These are phyloP conservation scores for Eristalis pertinax DNA, from an alignment of 2,888 invertebrate genomes.

Conservation along the genomic window DNA sequence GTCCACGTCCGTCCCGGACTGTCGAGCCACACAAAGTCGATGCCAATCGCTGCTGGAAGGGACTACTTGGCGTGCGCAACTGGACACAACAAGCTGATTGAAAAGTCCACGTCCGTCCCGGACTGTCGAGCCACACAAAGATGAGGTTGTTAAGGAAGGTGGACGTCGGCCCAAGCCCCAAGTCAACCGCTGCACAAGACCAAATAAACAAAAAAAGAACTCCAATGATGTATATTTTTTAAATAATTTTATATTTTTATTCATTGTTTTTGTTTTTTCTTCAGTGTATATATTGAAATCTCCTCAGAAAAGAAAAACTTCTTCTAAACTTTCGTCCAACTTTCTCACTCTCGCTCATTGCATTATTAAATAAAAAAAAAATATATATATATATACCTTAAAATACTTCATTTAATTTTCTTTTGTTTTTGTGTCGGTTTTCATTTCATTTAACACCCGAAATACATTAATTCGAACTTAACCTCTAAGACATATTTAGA, in stretches of 20 bases:
- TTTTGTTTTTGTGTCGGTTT: background rate
- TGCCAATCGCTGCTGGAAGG: too few relatives aligned
- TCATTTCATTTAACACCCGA: constrained; percentile 31
- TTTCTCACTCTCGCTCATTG: constrained; percentile 61
- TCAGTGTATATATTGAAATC: constrained; percentile 28
- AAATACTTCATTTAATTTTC: constrained; percentile 30
- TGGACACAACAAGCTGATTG: too few relatives aligned
- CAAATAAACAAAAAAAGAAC: background rate
- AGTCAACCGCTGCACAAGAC: too few relatives aligned
- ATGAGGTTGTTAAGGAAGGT: too few relatives aligned
- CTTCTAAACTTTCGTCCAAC: constrained; percentile 24
- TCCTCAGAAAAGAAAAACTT: constrained; percentile 36
- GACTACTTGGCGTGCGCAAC: too few relatives aligned
- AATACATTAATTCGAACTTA: constrained; percentile 50
- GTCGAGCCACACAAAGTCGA: too few relatives aligned
- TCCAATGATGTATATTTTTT: constrained; percentile 12
- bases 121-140: too few relatives aligned
- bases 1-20: too few relatives aligned
- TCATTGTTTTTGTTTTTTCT: constrained; percentile 49
- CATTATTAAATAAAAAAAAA: constrained; percentile 60
- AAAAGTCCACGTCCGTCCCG: too few relatives aligned
- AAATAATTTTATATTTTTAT: constrained; percentile 65
- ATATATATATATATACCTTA: constrained; percentile 22
- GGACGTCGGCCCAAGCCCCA: too few relatives aligned
- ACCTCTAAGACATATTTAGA: constrained; percentile 20